Conservation (phyloP, 2,888 invertebrate genomes). For the Rambutsinella grinnellia region DNA sequence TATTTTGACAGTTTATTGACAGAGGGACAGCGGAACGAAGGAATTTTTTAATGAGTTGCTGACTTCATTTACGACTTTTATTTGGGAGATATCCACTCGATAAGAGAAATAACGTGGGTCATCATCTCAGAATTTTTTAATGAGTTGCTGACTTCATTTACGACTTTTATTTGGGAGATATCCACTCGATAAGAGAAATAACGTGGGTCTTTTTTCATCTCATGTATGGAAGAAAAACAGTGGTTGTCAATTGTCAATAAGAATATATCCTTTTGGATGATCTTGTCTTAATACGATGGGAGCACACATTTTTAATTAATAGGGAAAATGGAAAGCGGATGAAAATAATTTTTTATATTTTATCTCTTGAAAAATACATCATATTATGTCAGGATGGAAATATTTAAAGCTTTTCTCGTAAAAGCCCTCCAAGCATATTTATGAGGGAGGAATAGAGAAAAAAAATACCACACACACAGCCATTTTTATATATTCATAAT, state of each 20-base stretch:
- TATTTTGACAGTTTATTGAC: slow-evolving; percentile 58
- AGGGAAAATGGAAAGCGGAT: slow-evolving; percentile 18
- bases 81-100: neutral
- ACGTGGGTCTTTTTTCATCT: too few species aligned
- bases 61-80: slow-evolving; percentile 16
- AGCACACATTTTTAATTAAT: slow-evolving; percentile 18
- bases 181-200: neutral
- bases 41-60: slow-evolving; percentile 34
- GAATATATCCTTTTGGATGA: too few species aligned
- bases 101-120: neutral
- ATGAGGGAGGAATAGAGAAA: neutral
- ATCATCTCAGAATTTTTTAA: slow-evolving; percentile 9
- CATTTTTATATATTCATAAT: slow-evolving; percentile 1
- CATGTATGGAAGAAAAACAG: too few species aligned
- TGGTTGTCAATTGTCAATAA: neutral
- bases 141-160: slow-evolving; percentile 29
- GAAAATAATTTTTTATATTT: slow-evolving; percentile 11
- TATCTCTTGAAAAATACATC: neutral
- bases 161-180: slow-evolving; percentile 9
- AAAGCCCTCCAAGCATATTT: slow-evolving; percentile 7
- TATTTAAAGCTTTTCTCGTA: neutral
- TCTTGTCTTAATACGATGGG: neutral
- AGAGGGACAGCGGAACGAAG: slow-evolving; percentile 37
- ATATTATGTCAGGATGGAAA: neutral
- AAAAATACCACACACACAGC: slow-evolving; percentile 41